These are phyloP conservation scores for Drosophila hydei DNA, from an alignment of 1,140 invertebrate species.

Conservation along the genomic window DNA sequence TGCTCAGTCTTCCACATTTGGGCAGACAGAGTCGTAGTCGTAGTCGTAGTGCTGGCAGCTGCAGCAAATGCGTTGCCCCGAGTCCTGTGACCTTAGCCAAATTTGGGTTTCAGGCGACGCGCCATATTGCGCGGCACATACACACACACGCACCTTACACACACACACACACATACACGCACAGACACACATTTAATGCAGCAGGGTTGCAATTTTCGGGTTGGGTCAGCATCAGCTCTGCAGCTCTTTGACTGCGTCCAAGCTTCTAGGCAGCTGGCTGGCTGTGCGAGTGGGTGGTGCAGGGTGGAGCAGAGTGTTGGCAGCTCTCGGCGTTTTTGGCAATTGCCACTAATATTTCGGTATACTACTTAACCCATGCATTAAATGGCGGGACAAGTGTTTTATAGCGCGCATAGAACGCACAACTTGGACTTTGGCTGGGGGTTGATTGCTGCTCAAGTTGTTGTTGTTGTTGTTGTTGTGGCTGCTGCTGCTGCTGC, in stretches of 20 bases:
- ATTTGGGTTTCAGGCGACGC: conserved; percentile 44
- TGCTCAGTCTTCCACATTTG: background rate
- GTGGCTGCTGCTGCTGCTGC: conserved; percentile 17
- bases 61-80: conserved; percentile 23
- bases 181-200: conserved; percentile 59
- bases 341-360: conserved; percentile 68
- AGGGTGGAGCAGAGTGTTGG: conserved; percentile 32
- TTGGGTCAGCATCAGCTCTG: conserved; percentile 41
- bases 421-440: background rate
- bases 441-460: conserved; percentile 32
- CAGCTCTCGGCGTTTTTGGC: conserved; percentile 64
- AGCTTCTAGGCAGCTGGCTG: conserved; percentile 40
- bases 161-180: conserved; percentile 55
- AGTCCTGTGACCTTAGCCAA: conserved; percentile 46
- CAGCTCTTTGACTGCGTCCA: conserved; percentile 23
- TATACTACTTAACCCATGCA: conserved; percentile 79
- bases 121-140: conserved; percentile 51
- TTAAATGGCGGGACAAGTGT: conserved; percentile 80
- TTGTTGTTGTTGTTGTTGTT: conserved; percentile 33
- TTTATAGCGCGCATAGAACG: conserved; percentile 39
- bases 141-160: conserved; percentile 14
- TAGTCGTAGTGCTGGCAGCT: conserved; percentile 26
- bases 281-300: background rate
- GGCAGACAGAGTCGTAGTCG: conserved; percentile 4
- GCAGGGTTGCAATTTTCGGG: conserved; percentile 59